A percentile compares a stretch with the other conserved stretches of the same genome.
Evolutionary conservation across 2,113 vertebrate genomes (phyloP).

Genomic region (Amphiprion ocellaris): DNA sequence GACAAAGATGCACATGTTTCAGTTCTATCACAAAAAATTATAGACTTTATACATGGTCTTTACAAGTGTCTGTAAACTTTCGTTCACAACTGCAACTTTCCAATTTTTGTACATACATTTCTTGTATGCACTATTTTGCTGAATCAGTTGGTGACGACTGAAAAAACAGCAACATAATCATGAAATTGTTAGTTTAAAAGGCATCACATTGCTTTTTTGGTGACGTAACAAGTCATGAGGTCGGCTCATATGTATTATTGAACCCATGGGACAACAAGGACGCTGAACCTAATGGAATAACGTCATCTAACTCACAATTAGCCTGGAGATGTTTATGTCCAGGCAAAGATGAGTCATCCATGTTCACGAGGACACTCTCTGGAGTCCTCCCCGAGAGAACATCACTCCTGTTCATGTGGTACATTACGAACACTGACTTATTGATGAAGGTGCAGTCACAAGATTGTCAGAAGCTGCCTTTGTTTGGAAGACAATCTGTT

Average conservation of each 20-base stretch:
- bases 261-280: conserved; percentile 2
- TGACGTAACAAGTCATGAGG: not conserved
- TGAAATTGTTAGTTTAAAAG: not conserved
- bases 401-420: conserved; percentile 37
- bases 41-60: no score
- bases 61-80: no score
- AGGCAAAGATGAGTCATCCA: conserved; percentile 48
- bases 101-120: not conserved
- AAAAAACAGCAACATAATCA: not conserved
- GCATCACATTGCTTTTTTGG: not conserved
- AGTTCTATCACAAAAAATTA: no score
- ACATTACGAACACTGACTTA: conserved; percentile 72
- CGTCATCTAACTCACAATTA: conserved; percentile 11
- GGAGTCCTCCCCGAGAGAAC: conserved; percentile 31
- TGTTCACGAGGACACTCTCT: conserved; percentile 3
- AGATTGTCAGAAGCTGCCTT: conserved; percentile 60
- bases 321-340: conserved; percentile 23
- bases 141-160: not conserved
- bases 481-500: conserved; percentile 33
- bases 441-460: conserved; percentile 72
- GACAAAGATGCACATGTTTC: no score
- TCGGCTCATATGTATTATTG: not conserved
- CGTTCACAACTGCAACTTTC: no score
- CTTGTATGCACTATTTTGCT: not conserved
- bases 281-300: conserved; percentile 14